These are phyloP conservation scores for Mayetiola destructor DNA, from an alignment of 2,888 invertebrate species.

Conservation along the genomic window DNA sequence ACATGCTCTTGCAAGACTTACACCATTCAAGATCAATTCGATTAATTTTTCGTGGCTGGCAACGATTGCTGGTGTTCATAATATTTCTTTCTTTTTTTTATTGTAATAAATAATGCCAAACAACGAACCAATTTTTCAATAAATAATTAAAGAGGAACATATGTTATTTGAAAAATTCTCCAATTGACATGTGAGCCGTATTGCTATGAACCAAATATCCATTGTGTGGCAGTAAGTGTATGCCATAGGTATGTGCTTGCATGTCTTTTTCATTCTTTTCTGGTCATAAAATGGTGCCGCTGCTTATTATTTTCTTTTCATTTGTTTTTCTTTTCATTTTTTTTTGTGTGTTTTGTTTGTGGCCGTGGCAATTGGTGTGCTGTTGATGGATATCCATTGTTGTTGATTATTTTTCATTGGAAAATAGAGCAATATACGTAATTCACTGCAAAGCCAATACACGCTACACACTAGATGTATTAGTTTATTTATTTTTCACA, in stretches of 20 bases:
- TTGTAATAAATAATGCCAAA: constrained; percentile 3
- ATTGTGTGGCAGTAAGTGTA: constrained; percentile 3
- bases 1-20: background rate
- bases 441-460: too few relatives aligned
- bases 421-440: constrained; percentile 11
- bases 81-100: background rate
- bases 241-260: background rate
- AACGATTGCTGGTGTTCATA: background rate
- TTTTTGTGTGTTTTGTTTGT: background rate
- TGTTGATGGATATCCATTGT: background rate
- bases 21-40: background rate
- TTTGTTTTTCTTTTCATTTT: background rate
- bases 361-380: background rate
- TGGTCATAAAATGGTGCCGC: constrained; percentile 5
- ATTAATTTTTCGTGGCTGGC: background rate
- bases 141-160: constrained; percentile 10
- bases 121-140: constrained; percentile 12
- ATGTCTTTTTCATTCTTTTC: constrained; percentile 4
- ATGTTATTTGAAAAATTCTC: constrained; percentile 9
- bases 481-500: too few relatives aligned
- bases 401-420: constrained; percentile 5
- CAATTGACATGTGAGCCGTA: background rate
- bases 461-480: too few relatives aligned
- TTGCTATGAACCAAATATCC: too few relatives aligned
- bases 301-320: background rate